phyloP scores from a whole-genome alignment of 2,888 invertebrate genomes.

The Hyalella azteca region DNA sequence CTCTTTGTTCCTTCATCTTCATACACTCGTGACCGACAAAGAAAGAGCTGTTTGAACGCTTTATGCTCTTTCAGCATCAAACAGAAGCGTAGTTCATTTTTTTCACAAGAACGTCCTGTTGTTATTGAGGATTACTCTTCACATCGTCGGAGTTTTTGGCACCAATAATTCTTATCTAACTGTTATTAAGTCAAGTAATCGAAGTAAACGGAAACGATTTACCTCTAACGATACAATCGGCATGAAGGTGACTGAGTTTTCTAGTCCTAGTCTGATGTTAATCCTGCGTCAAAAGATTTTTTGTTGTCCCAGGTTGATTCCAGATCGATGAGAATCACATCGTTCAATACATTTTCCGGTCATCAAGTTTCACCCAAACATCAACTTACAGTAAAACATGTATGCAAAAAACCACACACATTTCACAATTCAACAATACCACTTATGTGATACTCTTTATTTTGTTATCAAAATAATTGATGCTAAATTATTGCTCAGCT shows the following conservation, averaged over 20 bases:
- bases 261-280: not conserved
- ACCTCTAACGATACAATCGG: not conserved
- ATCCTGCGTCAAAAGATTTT: not conserved
- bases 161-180: not conserved
- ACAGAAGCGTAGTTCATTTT: constrained; percentile 14
- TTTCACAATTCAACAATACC: not conserved
- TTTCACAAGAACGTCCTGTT: constrained; percentile 4
- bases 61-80: constrained; percentile 10
- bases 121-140: constrained; percentile 25
- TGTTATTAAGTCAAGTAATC: not conserved
- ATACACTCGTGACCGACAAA: constrained; percentile 14
- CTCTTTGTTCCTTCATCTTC: not conserved
- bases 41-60: not conserved
- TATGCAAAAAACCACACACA: not conserved
- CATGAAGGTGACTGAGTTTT: not conserved
- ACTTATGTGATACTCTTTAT: too few species aligned
- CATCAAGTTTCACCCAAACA: too few species aligned
- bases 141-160: not conserved
- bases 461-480: too few species aligned
- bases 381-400: too few species aligned
- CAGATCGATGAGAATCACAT: not conserved
- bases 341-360: not conserved
- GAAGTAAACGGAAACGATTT: constrained; percentile 17
- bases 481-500: too few species aligned
- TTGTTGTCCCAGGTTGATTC: not conserved